Evolutionary conservation across 2,888 invertebrate species (phyloP).

Genomic region (Metacarcinus magister): DNA sequence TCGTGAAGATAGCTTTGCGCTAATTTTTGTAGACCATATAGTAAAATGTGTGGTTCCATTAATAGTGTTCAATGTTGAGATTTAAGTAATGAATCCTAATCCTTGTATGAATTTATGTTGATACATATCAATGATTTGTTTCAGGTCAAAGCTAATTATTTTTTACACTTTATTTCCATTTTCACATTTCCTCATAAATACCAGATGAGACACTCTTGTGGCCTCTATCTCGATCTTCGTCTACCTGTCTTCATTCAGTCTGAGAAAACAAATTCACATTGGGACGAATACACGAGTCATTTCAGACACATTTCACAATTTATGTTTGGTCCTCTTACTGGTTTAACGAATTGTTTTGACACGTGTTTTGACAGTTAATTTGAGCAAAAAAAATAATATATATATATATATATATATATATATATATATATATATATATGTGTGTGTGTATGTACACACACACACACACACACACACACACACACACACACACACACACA

Average conservation of each 20-base stretch:
- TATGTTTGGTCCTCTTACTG: not conserved
- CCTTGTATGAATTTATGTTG: not conserved
- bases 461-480: too few species aligned
- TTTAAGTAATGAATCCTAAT: not conserved
- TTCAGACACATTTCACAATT: not conserved
- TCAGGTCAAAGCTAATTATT: not conserved
- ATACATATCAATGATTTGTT: not conserved
- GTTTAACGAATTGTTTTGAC: not conserved
- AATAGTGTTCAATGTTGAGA: not conserved
- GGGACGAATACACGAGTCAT: not conserved
- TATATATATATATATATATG: slow-evolving; percentile 65
- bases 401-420: slow-evolving; percentile 65
- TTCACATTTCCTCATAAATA: not conserved
- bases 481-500: too few species aligned
- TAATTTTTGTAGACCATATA: too few species aligned
- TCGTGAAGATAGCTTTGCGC: too few species aligned
- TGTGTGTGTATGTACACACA: slow-evolving; percentile 55
- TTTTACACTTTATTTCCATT: not conserved
- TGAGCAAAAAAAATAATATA: not conserved
- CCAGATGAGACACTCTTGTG: slow-evolving; percentile 60
- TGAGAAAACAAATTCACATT: not conserved
- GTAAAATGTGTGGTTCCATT: not conserved
- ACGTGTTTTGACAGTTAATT: not conserved
- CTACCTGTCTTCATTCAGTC: slow-evolving; percentile 17
- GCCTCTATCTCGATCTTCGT: slow-evolving; percentile 60